These are phyloP conservation scores for Halocynthia aurantium DNA, from an alignment of 23 tunicate species.

Conservation along the genomic window DNA sequence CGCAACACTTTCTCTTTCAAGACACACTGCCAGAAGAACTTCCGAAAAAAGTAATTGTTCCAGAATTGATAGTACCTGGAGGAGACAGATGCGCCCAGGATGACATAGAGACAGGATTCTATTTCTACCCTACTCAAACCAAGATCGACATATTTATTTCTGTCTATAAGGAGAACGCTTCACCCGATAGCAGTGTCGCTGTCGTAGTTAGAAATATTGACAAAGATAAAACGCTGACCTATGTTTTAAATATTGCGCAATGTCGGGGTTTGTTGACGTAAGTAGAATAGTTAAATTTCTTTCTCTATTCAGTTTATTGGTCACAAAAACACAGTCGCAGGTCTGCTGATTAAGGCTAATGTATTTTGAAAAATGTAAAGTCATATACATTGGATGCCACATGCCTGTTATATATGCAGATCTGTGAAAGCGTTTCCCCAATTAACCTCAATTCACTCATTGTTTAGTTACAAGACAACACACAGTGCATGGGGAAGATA, in stretches of 20 bases:
- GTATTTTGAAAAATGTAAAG: too few species aligned
- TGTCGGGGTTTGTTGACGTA: constrained; percentile 12
- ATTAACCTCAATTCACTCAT: background rate
- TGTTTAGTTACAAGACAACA: constrained; percentile 1
- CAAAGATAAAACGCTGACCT: constrained; percentile 8
- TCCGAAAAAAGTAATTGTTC: too few species aligned
- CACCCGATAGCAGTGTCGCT: too few species aligned
- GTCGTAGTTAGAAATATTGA: background rate
- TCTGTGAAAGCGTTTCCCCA: background rate
- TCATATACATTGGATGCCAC: too few species aligned
- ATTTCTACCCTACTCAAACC: background rate
- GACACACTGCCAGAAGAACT: too few species aligned
- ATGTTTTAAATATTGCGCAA: constrained; percentile 2
- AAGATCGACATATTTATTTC: background rate
- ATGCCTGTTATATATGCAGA: too few species aligned
- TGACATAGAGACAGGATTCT: background rate
- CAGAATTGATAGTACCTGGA: too few species aligned
- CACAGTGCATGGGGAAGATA: constrained; percentile 16
- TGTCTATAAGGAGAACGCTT: background rate
- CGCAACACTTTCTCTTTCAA: too few species aligned
- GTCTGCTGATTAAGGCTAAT: too few species aligned
- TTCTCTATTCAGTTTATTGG: too few species aligned
- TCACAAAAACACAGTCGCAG: too few species aligned
- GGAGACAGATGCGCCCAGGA: background rate
- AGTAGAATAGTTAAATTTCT: background rate